Base-by-base conservation (phyloP, 2,797 vertebrate species). In the Poeciliopsis gracilis region DNA sequence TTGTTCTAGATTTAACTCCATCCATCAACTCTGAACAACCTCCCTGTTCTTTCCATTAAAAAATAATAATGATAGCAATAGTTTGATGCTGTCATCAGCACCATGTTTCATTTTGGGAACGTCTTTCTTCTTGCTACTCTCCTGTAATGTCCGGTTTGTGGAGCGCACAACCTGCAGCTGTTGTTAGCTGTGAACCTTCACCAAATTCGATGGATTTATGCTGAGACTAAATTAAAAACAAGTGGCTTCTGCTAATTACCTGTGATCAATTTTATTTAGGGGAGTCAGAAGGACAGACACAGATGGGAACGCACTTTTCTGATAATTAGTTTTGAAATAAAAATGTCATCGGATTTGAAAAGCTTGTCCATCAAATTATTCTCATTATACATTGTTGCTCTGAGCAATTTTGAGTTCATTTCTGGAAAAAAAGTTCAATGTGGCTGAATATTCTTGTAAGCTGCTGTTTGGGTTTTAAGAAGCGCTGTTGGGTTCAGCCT, bases 401-500 rank as follows among this genome's bases (percentile, higher is more conserved):
- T 28, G 41, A 5, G 6, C 25, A 16, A 71, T 0, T 15, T 71
- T 45, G 67, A 70, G 38, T 67, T 67, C 5, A 43, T 41, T 41
- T 23, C 23, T 23, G 3, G 38, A 1, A 11, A 23, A 67, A 25
- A 41, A 25, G 6, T 20, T 67, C 36, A 23, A 41, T 43, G 23
- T 38, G 30, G 10, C 9, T 66, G 16, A 66, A 33, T 61, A 11
- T 66, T 66, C 33, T 66, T 38, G 61, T 8, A n/a, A 49, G 10
- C 70, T 1, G 33, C 73, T 12, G 45, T 73, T 83, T 77, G 7
- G 20, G 67, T 77, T 74, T 57, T 71, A 75, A 41, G 74, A 73
- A 11, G 16, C 0, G 16, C 28, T 20, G 23, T 80, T 81, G 71
- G 63, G 74, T 75, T 86, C 38, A 23, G 15, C 20, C 76, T 66